Percentiles rank a stretch among this genome's conserved stretches.
phyloP scores from a whole-genome alignment of 1,140 invertebrate genomes.

The Cotesia typhae region DNA sequence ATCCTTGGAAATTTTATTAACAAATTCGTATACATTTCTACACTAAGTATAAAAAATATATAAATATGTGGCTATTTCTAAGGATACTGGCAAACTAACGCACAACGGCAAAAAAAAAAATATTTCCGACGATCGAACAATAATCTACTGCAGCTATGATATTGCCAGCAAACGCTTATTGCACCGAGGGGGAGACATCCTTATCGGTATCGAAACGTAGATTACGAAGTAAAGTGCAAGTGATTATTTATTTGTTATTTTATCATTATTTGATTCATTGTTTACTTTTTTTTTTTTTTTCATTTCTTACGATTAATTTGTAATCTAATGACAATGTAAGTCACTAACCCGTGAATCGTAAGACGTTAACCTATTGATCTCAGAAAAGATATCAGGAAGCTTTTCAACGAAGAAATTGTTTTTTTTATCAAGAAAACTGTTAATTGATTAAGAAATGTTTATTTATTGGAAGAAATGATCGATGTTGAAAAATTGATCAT shows the following conservation, averaged over 20 bases:
- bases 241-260: neutral
- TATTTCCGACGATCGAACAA: conserved; percentile 8
- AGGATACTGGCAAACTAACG: neutral
- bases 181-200: neutral
- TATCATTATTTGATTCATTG: too few species aligned
- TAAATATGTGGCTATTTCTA: neutral
- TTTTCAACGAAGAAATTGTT: too few species aligned
- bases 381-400: too few species aligned
- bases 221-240: neutral
- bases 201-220: conserved; percentile 10
- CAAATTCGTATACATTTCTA: conserved; percentile 19
- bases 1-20: conserved; percentile 2
- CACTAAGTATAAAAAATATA: conserved; percentile 1
- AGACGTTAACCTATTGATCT: too few species aligned
- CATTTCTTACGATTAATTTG: too few species aligned
- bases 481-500: too few species aligned
- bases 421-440: too few species aligned
- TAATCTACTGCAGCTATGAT: neutral
- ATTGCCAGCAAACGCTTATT: conserved; percentile 8
- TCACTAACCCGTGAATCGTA: too few species aligned
- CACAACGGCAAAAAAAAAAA: neutral
- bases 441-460: too few species aligned
- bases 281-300: too few species aligned
- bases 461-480: too few species aligned
- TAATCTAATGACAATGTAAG: too few species aligned